Percentiles rank a stretch among this genome's conserved stretches.
Evolutionary conservation across 2,113 vertebrate species (phyloP).

Genomic region (Ciconia stormi): DNA sequence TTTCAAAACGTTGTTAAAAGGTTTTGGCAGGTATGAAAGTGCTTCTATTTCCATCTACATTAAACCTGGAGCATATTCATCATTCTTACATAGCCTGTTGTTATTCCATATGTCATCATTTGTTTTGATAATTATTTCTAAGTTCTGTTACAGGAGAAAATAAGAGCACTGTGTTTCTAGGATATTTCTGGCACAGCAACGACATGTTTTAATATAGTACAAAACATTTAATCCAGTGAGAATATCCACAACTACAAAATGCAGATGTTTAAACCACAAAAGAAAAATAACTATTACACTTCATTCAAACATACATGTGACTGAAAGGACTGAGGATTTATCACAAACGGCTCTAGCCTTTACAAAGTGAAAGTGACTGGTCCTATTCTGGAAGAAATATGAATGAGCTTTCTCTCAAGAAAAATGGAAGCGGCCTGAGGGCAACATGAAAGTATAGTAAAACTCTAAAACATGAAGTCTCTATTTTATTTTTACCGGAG

Average conservation of each 20-base stretch:
- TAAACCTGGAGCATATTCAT: background rate
- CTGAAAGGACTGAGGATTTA: background rate
- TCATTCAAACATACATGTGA: background rate
- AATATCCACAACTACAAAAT: background rate
- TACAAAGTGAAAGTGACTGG: background rate
- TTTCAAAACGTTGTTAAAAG: background rate
- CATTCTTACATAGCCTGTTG: conserved; percentile 3
- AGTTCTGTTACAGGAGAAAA: background rate
- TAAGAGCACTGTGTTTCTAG: background rate
- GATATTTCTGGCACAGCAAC: background rate
- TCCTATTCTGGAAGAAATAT: conserved; percentile 15
- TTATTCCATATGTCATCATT: background rate
- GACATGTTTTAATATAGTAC: background rate
- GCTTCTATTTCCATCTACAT: background rate
- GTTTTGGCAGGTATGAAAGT: conserved; percentile 21
- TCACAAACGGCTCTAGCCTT: background rate
- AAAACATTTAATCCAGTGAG: background rate
- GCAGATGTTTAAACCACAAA: background rate
- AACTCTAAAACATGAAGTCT: conserved; percentile 6
- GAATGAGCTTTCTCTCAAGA: background rate
- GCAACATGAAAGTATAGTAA: conserved; percentile 32
- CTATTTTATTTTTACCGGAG: conserved; percentile 18
- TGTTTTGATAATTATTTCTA: background rate
- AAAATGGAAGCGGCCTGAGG: background rate
- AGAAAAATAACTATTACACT: background rate